phyloP scores from a whole-genome alignment of 2,113 vertebrate species.

The Tamias sibiricus region DNA sequence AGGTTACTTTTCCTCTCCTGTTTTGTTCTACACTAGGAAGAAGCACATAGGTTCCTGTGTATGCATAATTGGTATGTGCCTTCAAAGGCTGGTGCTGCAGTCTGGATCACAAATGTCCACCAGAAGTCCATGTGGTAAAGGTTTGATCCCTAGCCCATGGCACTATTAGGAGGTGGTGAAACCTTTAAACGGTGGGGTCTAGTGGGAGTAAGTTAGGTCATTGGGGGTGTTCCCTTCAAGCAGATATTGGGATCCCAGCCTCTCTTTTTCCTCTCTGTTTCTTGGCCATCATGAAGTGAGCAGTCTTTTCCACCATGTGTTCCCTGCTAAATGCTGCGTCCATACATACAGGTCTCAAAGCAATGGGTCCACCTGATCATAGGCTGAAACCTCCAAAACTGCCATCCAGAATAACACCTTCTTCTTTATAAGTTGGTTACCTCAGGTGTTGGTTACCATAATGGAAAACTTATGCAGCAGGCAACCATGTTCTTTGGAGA shows the following conservation, averaged over 20 bases:
- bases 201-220: not conserved
- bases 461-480: too few relatives aligned
- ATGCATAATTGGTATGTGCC: not conserved
- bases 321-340: not conserved
- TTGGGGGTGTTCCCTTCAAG: not conserved
- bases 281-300: not conserved
- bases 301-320: not conserved
- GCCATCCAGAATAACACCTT: not conserved
- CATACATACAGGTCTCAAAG: not conserved
- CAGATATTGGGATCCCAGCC: not conserved
- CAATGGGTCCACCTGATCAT: not conserved
- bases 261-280: not conserved
- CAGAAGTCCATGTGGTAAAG: not conserved
- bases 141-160: not conserved
- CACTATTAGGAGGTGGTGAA: not conserved
- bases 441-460: too few relatives aligned
- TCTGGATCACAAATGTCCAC: not conserved
- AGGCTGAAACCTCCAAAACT: not conserved
- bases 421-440: too few relatives aligned
- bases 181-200: not conserved
- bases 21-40: not conserved
- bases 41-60: not conserved
- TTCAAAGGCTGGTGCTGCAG: not conserved
- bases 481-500: too few relatives aligned
- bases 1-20: not conserved